phyloP scores from a whole-genome alignment of 2,888 invertebrate genomes.

The Torymus tubicola region DNA sequence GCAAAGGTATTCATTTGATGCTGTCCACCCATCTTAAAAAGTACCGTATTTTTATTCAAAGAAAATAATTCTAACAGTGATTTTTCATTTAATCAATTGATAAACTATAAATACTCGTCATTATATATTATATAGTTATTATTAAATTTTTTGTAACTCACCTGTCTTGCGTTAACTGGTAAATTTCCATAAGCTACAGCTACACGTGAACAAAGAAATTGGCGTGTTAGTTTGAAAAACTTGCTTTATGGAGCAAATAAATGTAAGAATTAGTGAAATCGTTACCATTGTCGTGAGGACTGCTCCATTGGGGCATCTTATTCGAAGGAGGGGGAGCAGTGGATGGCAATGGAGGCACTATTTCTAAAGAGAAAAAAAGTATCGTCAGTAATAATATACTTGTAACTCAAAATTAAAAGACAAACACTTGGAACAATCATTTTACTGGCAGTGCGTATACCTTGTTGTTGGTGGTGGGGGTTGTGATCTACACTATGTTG shows the following conservation, averaged over 20 bases:
- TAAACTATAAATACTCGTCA: background rate
- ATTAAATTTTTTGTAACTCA: conserved; percentile 54
- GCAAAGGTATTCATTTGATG: conserved; percentile 70
- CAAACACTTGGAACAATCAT: conserved; percentile 53
- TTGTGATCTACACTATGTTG: conserved; percentile 69
- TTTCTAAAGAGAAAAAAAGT: conserved; percentile 76
- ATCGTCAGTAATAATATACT: conserved; percentile 16
- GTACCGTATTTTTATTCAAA: background rate
- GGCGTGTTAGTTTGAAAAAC: background rate
- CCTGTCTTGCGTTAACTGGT: conserved; percentile 72
- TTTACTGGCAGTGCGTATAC: conserved; percentile 63
- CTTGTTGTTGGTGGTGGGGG: conserved; percentile 66
- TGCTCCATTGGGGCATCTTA: conserved; percentile 72
- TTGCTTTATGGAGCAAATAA: background rate
- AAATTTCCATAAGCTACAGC: conserved; percentile 76
- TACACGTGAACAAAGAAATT: conserved; percentile 64
- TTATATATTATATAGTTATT: background rate
- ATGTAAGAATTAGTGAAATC: conserved; percentile 54
- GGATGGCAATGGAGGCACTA: conserved; percentile 80
- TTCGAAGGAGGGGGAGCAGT: conserved; percentile 78
- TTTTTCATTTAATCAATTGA: conserved; percentile 10
- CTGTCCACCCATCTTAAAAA: conserved; percentile 62
- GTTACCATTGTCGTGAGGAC: conserved; percentile 73
- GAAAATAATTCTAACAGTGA: background rate
- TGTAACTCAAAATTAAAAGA: conserved; percentile 21